A percentile compares a stretch with the other conserved stretches of the same genome.
These are phyloP conservation scores for Hemibagrus guttatus DNA, from an alignment of 2,797 vertebrate species.

Conservation along the genomic window DNA sequence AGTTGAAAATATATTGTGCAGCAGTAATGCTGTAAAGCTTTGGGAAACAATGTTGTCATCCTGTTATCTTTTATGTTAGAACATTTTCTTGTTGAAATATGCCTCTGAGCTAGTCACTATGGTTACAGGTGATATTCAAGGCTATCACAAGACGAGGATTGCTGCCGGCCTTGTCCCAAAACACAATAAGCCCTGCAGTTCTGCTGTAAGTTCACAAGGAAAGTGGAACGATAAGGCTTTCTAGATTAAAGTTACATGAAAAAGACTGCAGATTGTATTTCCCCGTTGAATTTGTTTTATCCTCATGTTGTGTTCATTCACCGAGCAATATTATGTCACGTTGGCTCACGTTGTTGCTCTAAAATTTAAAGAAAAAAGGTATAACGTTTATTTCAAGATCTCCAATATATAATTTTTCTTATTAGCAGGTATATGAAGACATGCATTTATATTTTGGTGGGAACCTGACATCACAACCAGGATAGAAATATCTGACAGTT, in stretches of 20 bases:
- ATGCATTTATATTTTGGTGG: background rate
- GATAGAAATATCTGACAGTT: background rate
- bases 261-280: background rate
- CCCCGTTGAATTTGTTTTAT: background rate
- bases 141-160: background rate
- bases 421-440: background rate
- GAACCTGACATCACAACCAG: background rate
- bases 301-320: background rate
- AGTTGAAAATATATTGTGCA: background rate
- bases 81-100: background rate
- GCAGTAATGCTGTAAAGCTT: background rate
- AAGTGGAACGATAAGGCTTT: background rate
- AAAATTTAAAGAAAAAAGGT: background rate
- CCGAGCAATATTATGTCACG: background rate
- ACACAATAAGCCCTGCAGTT: conserved; percentile 1
- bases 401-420: background rate
- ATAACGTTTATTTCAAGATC: background rate
- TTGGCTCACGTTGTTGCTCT: background rate
- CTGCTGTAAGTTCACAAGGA: background rate
- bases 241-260: background rate
- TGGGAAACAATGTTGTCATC: background rate
- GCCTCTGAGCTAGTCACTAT: conserved; percentile 1
- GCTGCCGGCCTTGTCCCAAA: conserved; percentile 9
- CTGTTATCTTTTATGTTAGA: background rate
- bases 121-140: conserved; percentile 35